Evolutionary conservation across 2,113 vertebrate species (phyloP).

Genomic region (Gambusia holbrooki): DNA sequence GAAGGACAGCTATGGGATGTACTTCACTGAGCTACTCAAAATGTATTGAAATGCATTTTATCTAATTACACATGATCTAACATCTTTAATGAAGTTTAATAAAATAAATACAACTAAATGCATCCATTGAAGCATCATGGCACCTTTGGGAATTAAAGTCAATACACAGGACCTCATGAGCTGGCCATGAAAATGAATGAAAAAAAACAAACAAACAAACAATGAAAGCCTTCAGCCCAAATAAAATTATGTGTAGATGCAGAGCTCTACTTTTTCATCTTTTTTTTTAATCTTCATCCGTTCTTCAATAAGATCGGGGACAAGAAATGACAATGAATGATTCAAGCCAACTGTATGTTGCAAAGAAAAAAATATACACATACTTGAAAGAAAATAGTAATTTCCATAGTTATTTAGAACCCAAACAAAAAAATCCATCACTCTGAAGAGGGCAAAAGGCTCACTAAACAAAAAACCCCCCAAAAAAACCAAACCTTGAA

Average conservation of each 20-base stretch:
- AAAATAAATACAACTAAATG: not conserved
- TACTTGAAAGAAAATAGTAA: conserved; percentile 8
- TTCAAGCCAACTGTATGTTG: conserved; percentile 7
- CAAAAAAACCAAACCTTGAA: conserved; percentile 14
- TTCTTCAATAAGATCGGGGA: conserved; percentile 11
- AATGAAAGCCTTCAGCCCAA: not conserved
- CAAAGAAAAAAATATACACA: not conserved
- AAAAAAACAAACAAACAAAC: not conserved
- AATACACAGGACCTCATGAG: not conserved
- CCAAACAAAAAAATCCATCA: not conserved
- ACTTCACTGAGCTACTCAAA: not conserved
- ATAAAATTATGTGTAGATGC: conserved; percentile 1
- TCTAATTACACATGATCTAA: not conserved
- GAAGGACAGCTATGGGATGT: not conserved
- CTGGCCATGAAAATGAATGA: not conserved
- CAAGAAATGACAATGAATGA: conserved; percentile 6
- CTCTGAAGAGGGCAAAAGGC: conserved; percentile 8
- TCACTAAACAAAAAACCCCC: not conserved
- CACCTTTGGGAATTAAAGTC: conserved; percentile 1
- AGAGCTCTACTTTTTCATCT: not conserved
- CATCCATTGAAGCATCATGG: not conserved
- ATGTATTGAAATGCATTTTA: not conserved
- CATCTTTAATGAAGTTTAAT: not conserved
- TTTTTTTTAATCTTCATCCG: not conserved
- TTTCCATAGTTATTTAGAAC: conserved; percentile 10